Evolutionary conservation across 2,888 invertebrate genomes (phyloP).

Genomic region (Rotaria macrura): DNA sequence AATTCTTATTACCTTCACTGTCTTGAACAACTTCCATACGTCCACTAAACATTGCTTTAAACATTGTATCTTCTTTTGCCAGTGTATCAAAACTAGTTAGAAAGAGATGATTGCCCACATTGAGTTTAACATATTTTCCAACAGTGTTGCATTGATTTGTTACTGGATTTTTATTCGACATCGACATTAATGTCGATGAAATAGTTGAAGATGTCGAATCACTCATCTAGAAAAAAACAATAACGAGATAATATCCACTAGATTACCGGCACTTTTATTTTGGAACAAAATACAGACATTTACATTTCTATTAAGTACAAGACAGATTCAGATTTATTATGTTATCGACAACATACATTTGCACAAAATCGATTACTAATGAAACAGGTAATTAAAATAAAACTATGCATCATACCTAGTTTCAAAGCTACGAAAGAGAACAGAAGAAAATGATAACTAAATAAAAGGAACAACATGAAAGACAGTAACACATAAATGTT

Average conservation of each 20-base stretch:
- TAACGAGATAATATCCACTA: not conserved
- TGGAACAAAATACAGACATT: not conserved
- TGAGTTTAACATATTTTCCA: constrained; percentile 28
- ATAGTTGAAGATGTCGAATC: not conserved
- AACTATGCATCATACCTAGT: no score
- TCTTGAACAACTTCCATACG: constrained; percentile 31
- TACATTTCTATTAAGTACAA: not conserved
- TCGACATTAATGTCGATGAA: not conserved
- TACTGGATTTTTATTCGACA: not conserved
- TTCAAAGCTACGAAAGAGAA: no score
- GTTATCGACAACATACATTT: not conserved
- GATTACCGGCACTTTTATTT: not conserved
- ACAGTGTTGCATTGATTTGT: not conserved
- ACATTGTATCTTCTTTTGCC: constrained; percentile 32
- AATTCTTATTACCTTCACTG: constrained; percentile 11
- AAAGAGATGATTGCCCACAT: constrained; percentile 27
- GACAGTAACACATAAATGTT: no score
- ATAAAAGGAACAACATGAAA: no score
- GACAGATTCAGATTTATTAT: not conserved
- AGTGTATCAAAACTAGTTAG: constrained; percentile 28
- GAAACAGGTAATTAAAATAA: not conserved
- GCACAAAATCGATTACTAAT: not conserved
- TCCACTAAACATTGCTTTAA: constrained; percentile 33
- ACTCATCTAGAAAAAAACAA: not conserved
- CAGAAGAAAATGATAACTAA: no score